These are phyloP conservation scores for Phytoseiulus persimilis DNA, from an alignment of 2,888 invertebrate genomes.

Conservation along the genomic window DNA sequence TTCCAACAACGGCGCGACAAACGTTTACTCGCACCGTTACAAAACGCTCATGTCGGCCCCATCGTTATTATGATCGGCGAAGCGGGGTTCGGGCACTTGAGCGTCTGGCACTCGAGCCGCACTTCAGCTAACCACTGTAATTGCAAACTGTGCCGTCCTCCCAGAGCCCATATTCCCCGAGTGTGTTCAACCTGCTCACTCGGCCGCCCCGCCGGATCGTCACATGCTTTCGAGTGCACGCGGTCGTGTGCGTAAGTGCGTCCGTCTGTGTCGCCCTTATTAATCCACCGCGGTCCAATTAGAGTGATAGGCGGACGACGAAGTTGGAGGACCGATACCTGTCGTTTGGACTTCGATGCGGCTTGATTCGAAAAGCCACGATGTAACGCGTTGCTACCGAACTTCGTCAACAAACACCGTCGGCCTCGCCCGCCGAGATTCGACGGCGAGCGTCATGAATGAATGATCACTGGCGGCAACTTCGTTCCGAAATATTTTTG, in stretches of 20 bases:
- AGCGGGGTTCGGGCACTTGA: neutral
- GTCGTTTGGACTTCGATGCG: neutral
- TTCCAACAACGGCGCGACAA: neutral
- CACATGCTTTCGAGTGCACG: neutral
- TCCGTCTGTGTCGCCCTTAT: neutral
- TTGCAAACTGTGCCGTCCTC: neutral
- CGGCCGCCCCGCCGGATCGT: neutral
- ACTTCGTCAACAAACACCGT: too few species aligned
- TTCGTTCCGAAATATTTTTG: too few species aligned
- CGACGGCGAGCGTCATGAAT: too few species aligned
- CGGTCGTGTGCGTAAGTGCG: neutral
- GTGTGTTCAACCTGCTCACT: neutral
- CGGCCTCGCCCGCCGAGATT: too few species aligned
- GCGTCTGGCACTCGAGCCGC: neutral
- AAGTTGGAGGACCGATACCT: neutral
- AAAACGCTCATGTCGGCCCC: neutral
- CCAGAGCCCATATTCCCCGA: neutral
- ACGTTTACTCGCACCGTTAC: neutral
- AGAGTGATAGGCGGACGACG: neutral
- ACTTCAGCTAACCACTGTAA: neutral
- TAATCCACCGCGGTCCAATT: neutral
- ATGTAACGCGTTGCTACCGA: too few species aligned
- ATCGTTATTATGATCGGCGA: neutral
- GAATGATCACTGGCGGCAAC: too few species aligned
- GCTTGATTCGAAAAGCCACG: neutral